Conservation (phyloP, 2,113 vertebrate genomes). For the Tympanuchus pallidicinctus region DNA sequence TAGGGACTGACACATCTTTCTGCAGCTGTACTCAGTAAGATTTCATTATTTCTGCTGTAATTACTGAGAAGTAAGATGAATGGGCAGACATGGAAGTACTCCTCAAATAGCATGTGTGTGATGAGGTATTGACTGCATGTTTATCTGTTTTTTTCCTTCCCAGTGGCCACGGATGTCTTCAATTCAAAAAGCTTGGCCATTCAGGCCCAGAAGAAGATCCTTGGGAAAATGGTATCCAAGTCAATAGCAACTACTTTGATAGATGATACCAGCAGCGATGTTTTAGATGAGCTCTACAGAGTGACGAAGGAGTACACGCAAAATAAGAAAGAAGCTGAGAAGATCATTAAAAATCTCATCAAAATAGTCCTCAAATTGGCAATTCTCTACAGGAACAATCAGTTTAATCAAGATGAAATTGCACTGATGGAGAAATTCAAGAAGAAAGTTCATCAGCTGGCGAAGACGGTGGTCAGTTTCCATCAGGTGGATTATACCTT, state of each 20-base stretch:
- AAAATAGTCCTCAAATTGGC: conserved; percentile 89
- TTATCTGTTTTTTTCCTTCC: neutral
- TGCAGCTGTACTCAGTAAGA: accelerated
- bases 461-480: conserved; percentile 90
- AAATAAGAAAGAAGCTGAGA: conserved; percentile 86
- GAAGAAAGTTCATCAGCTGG: conserved; percentile 88
- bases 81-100: neutral
- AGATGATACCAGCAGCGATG: conserved; percentile 88
- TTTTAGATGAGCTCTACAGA: conserved; percentile 88
- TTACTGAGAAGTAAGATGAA: neutral
- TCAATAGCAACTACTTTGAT: conserved; percentile 87
- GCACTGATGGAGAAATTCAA: conserved; percentile 86
- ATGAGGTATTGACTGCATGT: neutral
- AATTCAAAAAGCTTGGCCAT: conserved; percentile 89
- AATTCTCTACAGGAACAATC: conserved; percentile 86
- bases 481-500: conserved; percentile 90
- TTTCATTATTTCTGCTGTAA: neutral
- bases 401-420: conserved; percentile 87
- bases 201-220: conserved; percentile 90
- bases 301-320: conserved; percentile 86
- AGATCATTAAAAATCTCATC: conserved; percentile 88
- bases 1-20: neutral
- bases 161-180: conserved; percentile 86
- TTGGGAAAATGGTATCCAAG: conserved; percentile 89
- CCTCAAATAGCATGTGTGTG: neutral